Evolutionary conservation across 2,113 vertebrate species (phyloP), one percentile per base, ranked within the genome.

Genomic region (Pyxicephalus adspersus): DNA sequence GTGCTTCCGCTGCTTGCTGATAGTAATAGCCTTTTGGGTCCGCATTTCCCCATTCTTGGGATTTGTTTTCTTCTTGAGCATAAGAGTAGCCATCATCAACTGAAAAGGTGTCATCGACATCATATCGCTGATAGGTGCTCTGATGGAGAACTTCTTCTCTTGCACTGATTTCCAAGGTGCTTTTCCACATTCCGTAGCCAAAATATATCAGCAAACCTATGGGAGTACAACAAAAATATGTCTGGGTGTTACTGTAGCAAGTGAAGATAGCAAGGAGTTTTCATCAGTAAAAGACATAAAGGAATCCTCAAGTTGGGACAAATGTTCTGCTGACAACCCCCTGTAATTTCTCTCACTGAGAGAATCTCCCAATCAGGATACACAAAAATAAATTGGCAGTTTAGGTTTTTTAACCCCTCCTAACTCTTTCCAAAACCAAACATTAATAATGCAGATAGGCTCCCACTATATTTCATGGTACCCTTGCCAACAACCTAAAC

Each of bases 121-220:
- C 96, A 0, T 96, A 99, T 83, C 97, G 94, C 85, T 95, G 96
- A 90, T 99, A 99, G 0, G 94, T 95, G 85, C 97, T 99, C 86
- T 97, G 95, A 60, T 96, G 95, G 0, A 96, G 93, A 67, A 95
- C 95, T 85, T 96, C 94, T 73, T 98, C 94, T 0, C 93, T 89
- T 66, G 95, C 95, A 0, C 92, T 93, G 83, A 97, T 94, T 89
- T 99, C 98, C 89, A 99, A 88, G 0, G 94, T 95, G 90, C 98
- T 99, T 92, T 99, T 95, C 97, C 98, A 98, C 87, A 98, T 95
- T 25, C 98, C 98, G 0, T 99, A 99, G 66, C 96, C 94, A 23
- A 92, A 93, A 74, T 99, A 99, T 90, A 98, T 99, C 85, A 99
- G 86, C 85, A 99, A 83, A 83, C 98, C 98, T 99, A 88, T 3